Evolutionary conservation across 2,888 invertebrate genomes (phyloP).

Genomic region (Watsonalla cultraria): DNA sequence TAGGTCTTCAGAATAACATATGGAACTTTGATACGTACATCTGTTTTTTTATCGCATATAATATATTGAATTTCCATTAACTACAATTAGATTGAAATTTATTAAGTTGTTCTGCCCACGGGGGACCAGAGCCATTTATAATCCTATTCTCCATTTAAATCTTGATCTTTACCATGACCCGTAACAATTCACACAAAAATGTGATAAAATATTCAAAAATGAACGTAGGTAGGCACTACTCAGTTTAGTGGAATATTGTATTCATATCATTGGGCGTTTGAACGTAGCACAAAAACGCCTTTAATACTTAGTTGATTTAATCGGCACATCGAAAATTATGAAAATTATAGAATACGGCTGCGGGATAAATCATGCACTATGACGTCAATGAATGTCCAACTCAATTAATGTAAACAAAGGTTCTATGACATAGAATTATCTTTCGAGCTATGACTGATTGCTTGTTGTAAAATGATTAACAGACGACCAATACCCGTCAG

Average conservation of each 20-base stretch:
- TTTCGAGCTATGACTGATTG: not conserved
- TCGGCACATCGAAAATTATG: slow-evolving; percentile 57
- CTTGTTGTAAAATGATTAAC: not conserved
- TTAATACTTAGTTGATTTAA: slow-evolving; percentile 41
- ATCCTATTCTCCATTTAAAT: not conserved
- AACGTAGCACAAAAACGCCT: slow-evolving; percentile 31
- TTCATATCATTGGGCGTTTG: slow-evolving; percentile 13
- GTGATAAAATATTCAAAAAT: not conserved
- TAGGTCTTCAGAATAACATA: no score
- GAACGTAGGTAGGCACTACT: not conserved
- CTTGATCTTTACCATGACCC: not conserved
- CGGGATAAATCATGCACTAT: slow-evolving; percentile 39
- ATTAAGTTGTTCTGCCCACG: not conserved
- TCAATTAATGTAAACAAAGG: slow-evolving; percentile 29
- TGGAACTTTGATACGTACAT: not conserved
- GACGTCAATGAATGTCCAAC: slow-evolving; percentile 50
- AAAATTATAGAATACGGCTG: slow-evolving; percentile 61
- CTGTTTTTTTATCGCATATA: not conserved
- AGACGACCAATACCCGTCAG: not conserved
- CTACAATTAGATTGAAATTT: slow-evolving; percentile 1
- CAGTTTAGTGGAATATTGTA: slow-evolving; percentile 9
- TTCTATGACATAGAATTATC: slow-evolving; percentile 8
- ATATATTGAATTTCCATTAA: not conserved
- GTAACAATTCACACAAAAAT: not conserved
- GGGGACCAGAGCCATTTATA: not conserved